Evolutionary conservation across 2,888 invertebrate species (phyloP), one percentile per base, ranked within the genome.

Genomic region (Noctua pronuba): DNA sequence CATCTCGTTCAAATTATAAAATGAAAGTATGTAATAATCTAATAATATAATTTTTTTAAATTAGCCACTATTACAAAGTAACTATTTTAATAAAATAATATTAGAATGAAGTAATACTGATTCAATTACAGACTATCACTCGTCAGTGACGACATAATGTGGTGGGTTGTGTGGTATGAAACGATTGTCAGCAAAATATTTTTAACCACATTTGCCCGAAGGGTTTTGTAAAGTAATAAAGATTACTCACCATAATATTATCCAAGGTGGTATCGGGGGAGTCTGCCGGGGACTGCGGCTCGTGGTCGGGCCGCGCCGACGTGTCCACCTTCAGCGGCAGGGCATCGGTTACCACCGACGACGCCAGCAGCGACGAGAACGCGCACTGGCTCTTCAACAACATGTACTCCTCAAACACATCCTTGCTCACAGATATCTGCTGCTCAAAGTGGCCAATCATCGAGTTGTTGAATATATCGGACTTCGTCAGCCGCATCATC

Each of bases 231-330:
- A 65, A 35, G 35, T 41, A 66, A 1, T 6, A 58, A 52, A 71
- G 62, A 16, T 5, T 8, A 92, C 95, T 95, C 84, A 96, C 96
- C 93, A 89, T 69, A 74, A 77, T 90, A 72, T 95, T 35, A n/a
- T 62, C 95, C 66, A 92, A 77, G 3, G 95, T 94, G 0, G 95
- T 94, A 60, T 95, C 95, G 1, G 95, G 95, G 31, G 95, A 95
- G 2, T 92, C 75, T 18, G 82, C 84, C 1, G 81, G 82, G 3
- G 81, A 79, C 31, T 75, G 78, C 21, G 70, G 28, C 13, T 84
- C 77, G 18, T 3, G 11, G 1, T n/a, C 52, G 10, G 74, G 41
- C 75, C 18, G 46, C 62, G 28, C 49, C 24, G 65, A 28, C 65
- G 31, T 52, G 6, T 72, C 78, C 7, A 11, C 38, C 35, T 52